A percentile compares a stretch with the other conserved stretches of the same genome.
Evolutionary conservation across 2,113 vertebrate species (phyloP).

Genomic region (Nothobranchius furzeri): DNA sequence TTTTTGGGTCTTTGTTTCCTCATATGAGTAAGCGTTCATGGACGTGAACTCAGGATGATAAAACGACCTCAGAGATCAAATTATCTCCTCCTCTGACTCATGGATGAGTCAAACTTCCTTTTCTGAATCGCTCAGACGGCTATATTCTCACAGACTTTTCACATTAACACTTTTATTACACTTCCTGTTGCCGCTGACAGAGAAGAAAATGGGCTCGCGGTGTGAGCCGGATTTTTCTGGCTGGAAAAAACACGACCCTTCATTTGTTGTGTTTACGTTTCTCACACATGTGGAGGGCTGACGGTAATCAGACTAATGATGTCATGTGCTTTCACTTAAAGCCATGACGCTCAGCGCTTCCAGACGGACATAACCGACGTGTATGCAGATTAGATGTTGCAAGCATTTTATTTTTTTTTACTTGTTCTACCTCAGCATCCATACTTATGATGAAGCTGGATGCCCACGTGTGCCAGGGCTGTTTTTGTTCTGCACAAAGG

Average conservation of each 20-base stretch:
- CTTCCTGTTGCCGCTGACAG: slow-evolving; percentile 39
- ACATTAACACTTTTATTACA: slow-evolving; percentile 32
- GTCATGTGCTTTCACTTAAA: slow-evolving; percentile 18
- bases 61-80: not conserved
- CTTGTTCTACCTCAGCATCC: too few relatives aligned
- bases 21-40: not conserved
- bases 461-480: too few relatives aligned
- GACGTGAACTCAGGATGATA: too few relatives aligned
- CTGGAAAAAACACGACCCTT: slow-evolving; percentile 10
- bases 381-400: too few relatives aligned
- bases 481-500: too few relatives aligned
- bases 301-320: slow-evolving; percentile 2
- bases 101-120: not conserved
- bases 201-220: slow-evolving; percentile 2
- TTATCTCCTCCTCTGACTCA: not conserved
- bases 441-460: too few relatives aligned
- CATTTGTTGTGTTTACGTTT: not conserved
- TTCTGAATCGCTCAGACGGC: not conserved
- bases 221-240: slow-evolving; percentile 1
- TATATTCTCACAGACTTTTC: slow-evolving; percentile 11
- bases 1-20: too few relatives aligned
- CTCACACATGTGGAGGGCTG: slow-evolving; percentile 10
- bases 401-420: too few relatives aligned
- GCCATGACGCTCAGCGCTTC: too few relatives aligned
- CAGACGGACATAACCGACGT: too few relatives aligned